These are phyloP conservation scores for Yponomeuta cagnagella DNA, from an alignment of 2,888 invertebrate genomes.

Conservation along the genomic window DNA sequence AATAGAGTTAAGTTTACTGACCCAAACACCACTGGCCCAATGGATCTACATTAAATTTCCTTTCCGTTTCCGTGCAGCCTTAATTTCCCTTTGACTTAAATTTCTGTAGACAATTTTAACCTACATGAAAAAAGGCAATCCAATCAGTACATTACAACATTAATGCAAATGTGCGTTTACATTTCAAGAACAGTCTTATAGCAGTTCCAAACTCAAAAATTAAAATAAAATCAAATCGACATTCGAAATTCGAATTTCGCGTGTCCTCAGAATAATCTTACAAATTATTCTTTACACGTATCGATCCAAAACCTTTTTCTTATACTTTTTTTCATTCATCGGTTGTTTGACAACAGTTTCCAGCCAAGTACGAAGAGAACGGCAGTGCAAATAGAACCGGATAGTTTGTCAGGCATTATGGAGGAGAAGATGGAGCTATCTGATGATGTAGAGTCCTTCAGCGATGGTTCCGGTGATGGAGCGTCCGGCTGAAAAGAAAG, in stretches of 20 bases:
- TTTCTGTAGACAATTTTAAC: slow-evolving; percentile 7
- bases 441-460: slow-evolving; percentile 34
- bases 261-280: slow-evolving; percentile 39
- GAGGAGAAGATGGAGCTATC: slow-evolving; percentile 72
- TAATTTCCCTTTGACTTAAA: slow-evolving; percentile 1
- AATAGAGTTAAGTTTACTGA: slow-evolving; percentile 10
- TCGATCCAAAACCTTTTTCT: slow-evolving; percentile 16
- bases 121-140: slow-evolving; percentile 6
- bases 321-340: slow-evolving; percentile 51
- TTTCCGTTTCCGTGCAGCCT: not conserved
- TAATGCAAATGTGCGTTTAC: not conserved
- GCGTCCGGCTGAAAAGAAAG: slow-evolving; percentile 56
- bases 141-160: not conserved
- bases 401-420: slow-evolving; percentile 71
- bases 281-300: slow-evolving; percentile 42
- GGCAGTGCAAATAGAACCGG: slow-evolving; percentile 77
- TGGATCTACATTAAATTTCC: not conserved
- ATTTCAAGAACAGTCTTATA: slow-evolving; percentile 1
- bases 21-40: slow-evolving; percentile 7
- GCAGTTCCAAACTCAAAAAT: not conserved
- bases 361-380: slow-evolving; percentile 79
- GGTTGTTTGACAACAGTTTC: slow-evolving; percentile 74
- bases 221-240: not conserved
- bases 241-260: slow-evolving; percentile 22
- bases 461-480: slow-evolving; percentile 22